Percentiles rank a stretch among this genome's conserved stretches.
phyloP scores from a whole-genome alignment of 2,113 vertebrate genomes.

The Myodes glareolus region DNA sequence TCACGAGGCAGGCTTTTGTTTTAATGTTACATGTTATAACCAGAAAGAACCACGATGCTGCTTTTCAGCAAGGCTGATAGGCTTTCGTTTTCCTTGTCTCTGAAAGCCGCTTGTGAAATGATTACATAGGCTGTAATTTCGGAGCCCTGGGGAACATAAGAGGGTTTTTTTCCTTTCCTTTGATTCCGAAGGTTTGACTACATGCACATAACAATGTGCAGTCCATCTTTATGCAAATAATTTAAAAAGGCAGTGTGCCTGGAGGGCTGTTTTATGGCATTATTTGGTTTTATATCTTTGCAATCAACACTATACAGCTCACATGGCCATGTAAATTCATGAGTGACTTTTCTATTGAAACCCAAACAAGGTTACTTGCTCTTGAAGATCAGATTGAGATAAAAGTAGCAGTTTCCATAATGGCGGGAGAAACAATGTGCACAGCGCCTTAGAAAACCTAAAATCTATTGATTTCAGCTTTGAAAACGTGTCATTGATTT shows the following conservation, averaged over 20 bases:
- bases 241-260: slow-evolving; percentile 59
- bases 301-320: slow-evolving; percentile 67
- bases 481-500: slow-evolving; percentile 37
- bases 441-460: not conserved
- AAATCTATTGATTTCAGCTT: slow-evolving; percentile 35
- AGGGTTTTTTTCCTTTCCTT: slow-evolving; percentile 54
- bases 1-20: not conserved
- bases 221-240: slow-evolving; percentile 77
- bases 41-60: not conserved
- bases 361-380: slow-evolving; percentile 69
- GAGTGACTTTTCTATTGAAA: slow-evolving; percentile 70
- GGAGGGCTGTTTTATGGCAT: slow-evolving; percentile 73
- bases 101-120: not conserved
- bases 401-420: slow-evolving; percentile 65
- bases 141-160: not conserved
- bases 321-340: slow-evolving; percentile 81
- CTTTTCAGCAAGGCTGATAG: not conserved
- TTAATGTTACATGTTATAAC: not conserved
- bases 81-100: slow-evolving; percentile 43
- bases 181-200: slow-evolving; percentile 69
- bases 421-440: not conserved
- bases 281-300: slow-evolving; percentile 76
- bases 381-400: slow-evolving; percentile 71
- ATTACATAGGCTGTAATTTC: slow-evolving; percentile 7
- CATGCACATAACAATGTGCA: slow-evolving; percentile 56